Base-by-base conservation (phyloP, 1,140 invertebrate species). In the Meloidogyne chitwoodi region DNA sequence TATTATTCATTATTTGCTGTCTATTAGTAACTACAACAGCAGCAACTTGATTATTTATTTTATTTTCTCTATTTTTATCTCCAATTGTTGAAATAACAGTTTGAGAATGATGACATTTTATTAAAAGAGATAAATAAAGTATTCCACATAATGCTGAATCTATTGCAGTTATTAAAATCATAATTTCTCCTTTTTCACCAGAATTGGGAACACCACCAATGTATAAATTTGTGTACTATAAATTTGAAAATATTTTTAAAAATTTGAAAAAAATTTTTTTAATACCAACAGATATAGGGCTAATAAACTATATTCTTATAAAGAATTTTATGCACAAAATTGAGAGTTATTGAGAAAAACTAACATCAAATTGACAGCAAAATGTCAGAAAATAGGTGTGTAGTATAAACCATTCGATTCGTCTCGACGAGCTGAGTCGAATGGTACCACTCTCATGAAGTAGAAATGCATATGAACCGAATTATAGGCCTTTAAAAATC, bases 131-230 rank as follows among this genome's bases (percentile, higher is more conserved):
- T 22, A 56, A 6, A 31, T 73, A 73, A 22, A 73, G 16, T 2
- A 73, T 16, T 61, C 44, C 70, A 62, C 70, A 73, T 24, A 73
- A 19, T 19, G 44, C 41, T 22, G 38, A 61, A 31, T 73, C 70
- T 22, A 73, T 14, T 11, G 70, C 70, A 34, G 38, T 56, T n/a
- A 61, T 34, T 22, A 61, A 26, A 22, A 73, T 62, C 6, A 22
- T 12, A 29, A 73, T 29, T 22, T 73, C 70, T 41, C 70, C 70
- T 22, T 73, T 73, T 26, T 56, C 38, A 5, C 70, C 70, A 19
- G 70, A 63, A 22, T 73, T 73, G 0, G 44, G 56, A 12, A 61
- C 70, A 22, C 70, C 70, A 22, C 48, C 48, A 56, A 56, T 56
- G n/a, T 56, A 56, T 8, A 56, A n/a, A 56, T 0, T 56, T 56